Conservation (phyloP, 2,888 invertebrate genomes). For the Coecobrya sp. region DNA sequence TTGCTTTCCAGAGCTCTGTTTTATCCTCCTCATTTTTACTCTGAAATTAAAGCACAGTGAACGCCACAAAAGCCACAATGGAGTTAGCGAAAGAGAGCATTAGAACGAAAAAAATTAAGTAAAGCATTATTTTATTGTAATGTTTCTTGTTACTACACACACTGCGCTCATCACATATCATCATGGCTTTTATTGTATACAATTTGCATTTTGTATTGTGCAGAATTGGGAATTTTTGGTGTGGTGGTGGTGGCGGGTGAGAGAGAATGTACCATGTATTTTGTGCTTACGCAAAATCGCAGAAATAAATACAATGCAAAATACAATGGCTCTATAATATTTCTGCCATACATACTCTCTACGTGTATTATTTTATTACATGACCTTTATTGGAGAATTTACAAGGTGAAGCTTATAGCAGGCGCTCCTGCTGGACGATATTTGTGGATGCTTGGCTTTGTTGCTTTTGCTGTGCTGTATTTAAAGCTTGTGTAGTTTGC, state of each 20-base stretch:
- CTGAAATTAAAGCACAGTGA: conserved; percentile 1
- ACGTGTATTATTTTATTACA: conserved; percentile 2
- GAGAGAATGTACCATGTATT: not conserved
- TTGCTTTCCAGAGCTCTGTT: conserved; percentile 68
- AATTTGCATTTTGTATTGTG: conserved; percentile 37
- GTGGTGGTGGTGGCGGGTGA: not conserved
- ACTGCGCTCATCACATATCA: not conserved
- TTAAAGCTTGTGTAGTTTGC: not conserved
- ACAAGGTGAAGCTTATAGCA: conserved; percentile 44
- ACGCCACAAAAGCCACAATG: conserved; percentile 7
- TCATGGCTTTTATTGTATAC: too few relatives aligned
- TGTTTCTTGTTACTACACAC: conserved; percentile 9
- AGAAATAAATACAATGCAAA: not conserved
- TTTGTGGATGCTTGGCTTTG: conserved; percentile 18
- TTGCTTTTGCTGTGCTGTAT: not conserved
- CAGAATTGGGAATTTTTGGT: conserved; percentile 15
- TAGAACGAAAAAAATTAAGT: conserved; percentile 28
- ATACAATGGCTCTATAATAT: not conserved
- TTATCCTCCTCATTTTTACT: conserved; percentile 6
- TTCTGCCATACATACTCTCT: not conserved
- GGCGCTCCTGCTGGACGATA: conserved; percentile 38
- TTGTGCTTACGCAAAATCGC: not conserved
- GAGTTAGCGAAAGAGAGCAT: not conserved
- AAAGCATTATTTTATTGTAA: conserved; percentile 44
- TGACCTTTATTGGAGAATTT: conserved; percentile 54